Conservation (phyloP, 2,113 vertebrate species). For the Myotis yumanensis region DNA sequence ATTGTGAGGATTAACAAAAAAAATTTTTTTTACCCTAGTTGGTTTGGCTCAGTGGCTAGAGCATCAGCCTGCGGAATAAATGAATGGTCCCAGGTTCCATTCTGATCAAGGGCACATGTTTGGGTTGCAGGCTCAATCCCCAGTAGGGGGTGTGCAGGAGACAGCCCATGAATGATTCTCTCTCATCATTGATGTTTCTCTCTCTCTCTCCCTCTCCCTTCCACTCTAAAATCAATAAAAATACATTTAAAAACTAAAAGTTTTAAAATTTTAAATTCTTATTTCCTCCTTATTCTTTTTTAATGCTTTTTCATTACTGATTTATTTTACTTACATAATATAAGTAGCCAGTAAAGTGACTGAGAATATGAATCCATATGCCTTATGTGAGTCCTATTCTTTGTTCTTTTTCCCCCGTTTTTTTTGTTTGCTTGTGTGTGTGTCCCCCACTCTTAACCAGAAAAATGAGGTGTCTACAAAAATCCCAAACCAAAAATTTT, state of each 20-base stretch:
- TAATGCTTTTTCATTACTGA: too few relatives aligned
- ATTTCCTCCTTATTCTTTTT: too few relatives aligned
- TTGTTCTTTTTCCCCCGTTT: too few relatives aligned
- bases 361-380: slow-evolving; percentile 19
- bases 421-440: too few relatives aligned
- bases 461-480: not conserved
- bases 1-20: too few relatives aligned
- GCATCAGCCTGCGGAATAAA: too few relatives aligned
- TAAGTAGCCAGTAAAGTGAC: not conserved
- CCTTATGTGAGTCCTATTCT: not conserved
- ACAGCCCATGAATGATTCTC: not conserved
- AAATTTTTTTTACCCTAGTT: too few relatives aligned
- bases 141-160: not conserved
- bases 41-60: too few relatives aligned
- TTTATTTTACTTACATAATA: not conserved
- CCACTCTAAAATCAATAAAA: not conserved
- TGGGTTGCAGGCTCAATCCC: too few relatives aligned
- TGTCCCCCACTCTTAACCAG: not conserved
- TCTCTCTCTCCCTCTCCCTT: not conserved
- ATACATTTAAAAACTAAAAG: too few relatives aligned
- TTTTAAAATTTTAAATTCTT: too few relatives aligned
- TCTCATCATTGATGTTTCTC: not conserved
- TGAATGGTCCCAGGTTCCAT: too few relatives aligned
- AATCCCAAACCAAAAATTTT: not conserved
- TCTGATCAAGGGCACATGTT: not conserved